Evolutionary conservation across 1,140 invertebrate genomes (phyloP), one percentile per base, ranked within the genome.

Genomic region (Antheraea mylitta): DNA sequence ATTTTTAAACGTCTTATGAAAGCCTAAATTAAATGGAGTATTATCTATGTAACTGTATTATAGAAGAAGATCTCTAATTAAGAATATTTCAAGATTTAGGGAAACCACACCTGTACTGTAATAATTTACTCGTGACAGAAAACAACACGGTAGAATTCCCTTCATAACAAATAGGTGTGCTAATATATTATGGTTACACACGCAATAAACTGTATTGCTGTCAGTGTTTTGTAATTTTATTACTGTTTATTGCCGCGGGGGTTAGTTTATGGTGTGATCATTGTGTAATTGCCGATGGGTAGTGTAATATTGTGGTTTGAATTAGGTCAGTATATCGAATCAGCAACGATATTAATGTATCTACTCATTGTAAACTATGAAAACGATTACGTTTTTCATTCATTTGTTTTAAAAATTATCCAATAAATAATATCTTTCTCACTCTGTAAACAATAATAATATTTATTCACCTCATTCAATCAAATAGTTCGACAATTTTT

Each of bases 161-260:
- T 53, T 53, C 45, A 53, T 22, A 65, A 65, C 22, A 19, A 65
- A 65, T 65, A 48, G 64, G 64, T 53, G 18, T 19, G 64, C 9
- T 65, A 18, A 65, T 45, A 45, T 65, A 65, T 65, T 65, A 45
- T 65, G 13, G 30, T 36, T 65, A 19, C 19, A 65, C 64, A 65
- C 38, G 64, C 37, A n/a, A 65, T 65, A 53, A 65, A 37, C 11
- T 53, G 11, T 53, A 53, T 36, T 9, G n/a, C 60, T 22, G 36
- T 61, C n/a, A 61, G 60, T n/a, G 60, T 61, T 61, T 61, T 61
- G 19, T 61, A 61, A 61, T 22, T 61, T 61, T 19, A 61, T 36
- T 22, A 61, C 36, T 13, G 19, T 61, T 61, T 61, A 61, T 61
- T 22, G 19, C 19, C 60, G 19, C 19, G 9, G 60, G 60, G 60